Evolutionary conservation across 2,113 vertebrate species (phyloP).

Genomic region (Silurus glanis): DNA sequence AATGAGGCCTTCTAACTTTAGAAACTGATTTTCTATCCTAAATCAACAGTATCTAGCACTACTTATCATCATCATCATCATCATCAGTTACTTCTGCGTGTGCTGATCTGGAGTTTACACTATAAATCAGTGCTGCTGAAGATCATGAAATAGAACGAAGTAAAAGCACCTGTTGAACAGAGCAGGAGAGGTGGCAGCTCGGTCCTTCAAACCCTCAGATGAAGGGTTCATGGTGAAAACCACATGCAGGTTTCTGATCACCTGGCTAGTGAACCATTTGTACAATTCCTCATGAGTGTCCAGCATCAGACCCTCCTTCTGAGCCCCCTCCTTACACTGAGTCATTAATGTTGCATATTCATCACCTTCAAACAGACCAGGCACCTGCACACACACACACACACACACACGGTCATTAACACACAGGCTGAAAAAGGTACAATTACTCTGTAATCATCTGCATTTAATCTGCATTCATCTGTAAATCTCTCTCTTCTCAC

Average conservation of each 20-base stretch:
- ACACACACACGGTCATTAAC: background rate
- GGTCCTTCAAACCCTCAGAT: constrained; percentile 97
- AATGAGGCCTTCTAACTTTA: background rate
- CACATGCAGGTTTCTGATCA: constrained; percentile 97
- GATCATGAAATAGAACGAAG: background rate
- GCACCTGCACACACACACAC: constrained; percentile 75
- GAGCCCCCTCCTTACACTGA: constrained; percentile 96
- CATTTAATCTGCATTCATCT: no score
- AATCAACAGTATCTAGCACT: no score
- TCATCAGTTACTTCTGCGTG: no score
- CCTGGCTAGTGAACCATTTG: constrained; percentile 98
- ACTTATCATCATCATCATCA: no score
- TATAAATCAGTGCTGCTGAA: no score
- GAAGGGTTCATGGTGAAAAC: constrained; percentile 99
- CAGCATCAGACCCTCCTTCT: constrained; percentile 97
- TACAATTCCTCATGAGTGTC: constrained; percentile 98
- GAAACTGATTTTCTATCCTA: no score
- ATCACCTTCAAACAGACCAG: constrained; percentile 96
- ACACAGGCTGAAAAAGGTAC: background rate
- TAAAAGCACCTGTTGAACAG: constrained; percentile 92
- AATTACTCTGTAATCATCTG: background rate
- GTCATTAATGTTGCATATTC: constrained; percentile 98
- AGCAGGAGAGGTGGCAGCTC: constrained; percentile 94
- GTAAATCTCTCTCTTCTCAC: constrained; percentile 60
- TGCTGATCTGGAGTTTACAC: no score